Conservation (phyloP, 2,113 vertebrate species). For the Scomber japonicus region DNA sequence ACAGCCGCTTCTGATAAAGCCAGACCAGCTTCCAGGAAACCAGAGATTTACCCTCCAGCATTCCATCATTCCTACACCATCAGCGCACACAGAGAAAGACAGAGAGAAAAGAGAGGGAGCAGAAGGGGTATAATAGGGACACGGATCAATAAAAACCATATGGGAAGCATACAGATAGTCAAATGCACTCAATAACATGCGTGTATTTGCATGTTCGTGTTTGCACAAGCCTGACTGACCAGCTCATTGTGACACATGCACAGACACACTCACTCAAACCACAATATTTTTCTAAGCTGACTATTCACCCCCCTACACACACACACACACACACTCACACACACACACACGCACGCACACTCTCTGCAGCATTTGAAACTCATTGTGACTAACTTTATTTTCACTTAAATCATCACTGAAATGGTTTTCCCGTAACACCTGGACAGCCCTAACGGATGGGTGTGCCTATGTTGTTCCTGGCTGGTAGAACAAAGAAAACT, state of each 20-base stretch:
- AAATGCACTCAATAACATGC: slow-evolving; percentile 38
- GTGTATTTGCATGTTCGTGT: slow-evolving; percentile 10
- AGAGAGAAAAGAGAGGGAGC: slow-evolving; percentile 49
- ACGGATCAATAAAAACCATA: slow-evolving; percentile 80
- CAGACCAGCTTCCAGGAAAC: slow-evolving; percentile 81
- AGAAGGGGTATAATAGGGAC: slow-evolving; percentile 65
- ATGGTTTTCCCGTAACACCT: slow-evolving; percentile 59
- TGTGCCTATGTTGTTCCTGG: slow-evolving; percentile 22
- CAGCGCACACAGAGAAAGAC: slow-evolving; percentile 54
- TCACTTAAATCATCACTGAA: slow-evolving; percentile 38
- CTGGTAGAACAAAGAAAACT: slow-evolving; percentile 27
- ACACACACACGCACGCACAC: not conserved
- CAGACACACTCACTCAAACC: slow-evolving; percentile 34
- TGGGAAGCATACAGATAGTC: slow-evolving; percentile 64
- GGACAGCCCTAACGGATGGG: slow-evolving; percentile 33
- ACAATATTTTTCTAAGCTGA: slow-evolving; percentile 42
- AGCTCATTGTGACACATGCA: slow-evolving; percentile 47
- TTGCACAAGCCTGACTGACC: slow-evolving; percentile 21
- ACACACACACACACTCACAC: not conserved
- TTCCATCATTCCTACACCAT: slow-evolving; percentile 83
- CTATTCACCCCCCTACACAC: slow-evolving; percentile 9
- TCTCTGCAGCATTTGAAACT: slow-evolving; percentile 16
- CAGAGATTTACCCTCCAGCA: slow-evolving; percentile 80
- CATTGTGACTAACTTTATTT: slow-evolving; percentile 55
- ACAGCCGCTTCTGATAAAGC: slow-evolving; percentile 84